A percentile compares a stretch with the other conserved stretches of the same genome.
Conservation (phyloP, 2,888 invertebrate genomes). For the Dichetophora obliterata region DNA sequence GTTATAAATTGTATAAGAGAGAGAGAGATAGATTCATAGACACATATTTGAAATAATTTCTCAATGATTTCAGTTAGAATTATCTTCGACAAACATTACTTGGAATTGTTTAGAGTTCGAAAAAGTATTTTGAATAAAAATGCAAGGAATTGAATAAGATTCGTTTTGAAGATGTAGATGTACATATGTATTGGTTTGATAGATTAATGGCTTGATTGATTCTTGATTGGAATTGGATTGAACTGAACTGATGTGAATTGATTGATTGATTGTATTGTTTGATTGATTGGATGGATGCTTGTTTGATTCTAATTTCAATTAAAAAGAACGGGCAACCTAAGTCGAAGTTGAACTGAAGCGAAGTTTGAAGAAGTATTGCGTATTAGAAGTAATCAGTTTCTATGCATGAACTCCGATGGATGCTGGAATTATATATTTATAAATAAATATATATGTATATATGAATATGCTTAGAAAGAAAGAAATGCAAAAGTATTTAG, state of each 20-base stretch:
- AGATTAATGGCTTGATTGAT: slow-evolving; percentile 4
- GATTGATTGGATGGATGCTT: slow-evolving; percentile 22
- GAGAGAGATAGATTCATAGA: slow-evolving; percentile 14
- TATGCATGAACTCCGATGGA: slow-evolving; percentile 57
- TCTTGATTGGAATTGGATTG: slow-evolving; percentile 35
- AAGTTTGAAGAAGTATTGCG: slow-evolving; percentile 5
- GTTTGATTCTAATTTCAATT: slow-evolving; percentile 1
- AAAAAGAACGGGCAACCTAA: slow-evolving; percentile 4
- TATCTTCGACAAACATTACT: neutral
- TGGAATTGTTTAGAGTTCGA: neutral
- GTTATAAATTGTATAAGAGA: slow-evolving; percentile 32
- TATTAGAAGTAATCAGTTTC: slow-evolving; percentile 42
- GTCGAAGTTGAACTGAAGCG: neutral
- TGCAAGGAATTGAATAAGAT: slow-evolving; percentile 7
- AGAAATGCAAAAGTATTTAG: neutral
- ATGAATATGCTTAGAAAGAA: slow-evolving; percentile 1
- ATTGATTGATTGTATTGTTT: neutral
- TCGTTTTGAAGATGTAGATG: neutral
- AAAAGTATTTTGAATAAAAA: neutral
- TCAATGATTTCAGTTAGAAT: neutral
- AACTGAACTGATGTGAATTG: slow-evolving; percentile 49
- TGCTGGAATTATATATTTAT: slow-evolving; percentile 50
- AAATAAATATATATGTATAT: slow-evolving; percentile 42
- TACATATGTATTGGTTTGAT: slow-evolving; percentile 13
- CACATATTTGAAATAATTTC: neutral